phyloP scores from a whole-genome alignment of 2,888 invertebrate species.

The Drosophila acutilabella region DNA sequence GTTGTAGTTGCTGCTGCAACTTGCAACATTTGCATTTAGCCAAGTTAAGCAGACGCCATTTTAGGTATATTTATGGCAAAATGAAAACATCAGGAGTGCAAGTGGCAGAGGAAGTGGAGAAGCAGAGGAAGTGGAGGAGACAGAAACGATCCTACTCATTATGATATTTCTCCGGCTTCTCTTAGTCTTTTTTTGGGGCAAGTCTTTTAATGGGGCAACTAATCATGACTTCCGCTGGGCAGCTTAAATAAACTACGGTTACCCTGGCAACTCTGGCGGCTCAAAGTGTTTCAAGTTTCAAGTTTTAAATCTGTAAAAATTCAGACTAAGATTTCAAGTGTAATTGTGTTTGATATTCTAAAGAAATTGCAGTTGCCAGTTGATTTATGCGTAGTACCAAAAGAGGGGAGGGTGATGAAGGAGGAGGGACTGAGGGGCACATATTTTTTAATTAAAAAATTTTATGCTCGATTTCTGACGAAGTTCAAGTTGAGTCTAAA shows the following conservation, averaged over 20 bases:
- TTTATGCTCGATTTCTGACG: slow-evolving; percentile 78
- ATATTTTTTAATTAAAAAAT: slow-evolving; percentile 76
- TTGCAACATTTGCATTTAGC: slow-evolving; percentile 76
- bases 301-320: slow-evolving; percentile 34
- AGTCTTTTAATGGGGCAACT: slow-evolving; percentile 65
- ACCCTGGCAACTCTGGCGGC: slow-evolving; percentile 45
- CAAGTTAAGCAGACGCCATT: slow-evolving; percentile 55
- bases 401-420: not conserved
- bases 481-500: slow-evolving; percentile 32
- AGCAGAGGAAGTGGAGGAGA: not conserved
- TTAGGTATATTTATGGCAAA: slow-evolving; percentile 56
- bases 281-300: slow-evolving; percentile 45
- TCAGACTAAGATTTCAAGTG: slow-evolving; percentile 51
- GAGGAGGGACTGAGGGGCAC: slow-evolving; percentile 21
- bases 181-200: slow-evolving; percentile 2
- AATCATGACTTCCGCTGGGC: slow-evolving; percentile 77
- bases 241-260: slow-evolving; percentile 50
- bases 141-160: slow-evolving; percentile 22
- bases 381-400: slow-evolving; percentile 73
- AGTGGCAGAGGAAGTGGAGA: not conserved
- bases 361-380: slow-evolving; percentile 73
- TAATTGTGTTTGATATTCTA: slow-evolving; percentile 73
- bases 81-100: slow-evolving; percentile 69
- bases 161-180: not conserved
- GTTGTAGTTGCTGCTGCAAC: slow-evolving; percentile 32